These are phyloP conservation scores for Pseudochaenichthys georgianus DNA, from an alignment of 2,797 vertebrate genomes.

Conservation along the genomic window DNA sequence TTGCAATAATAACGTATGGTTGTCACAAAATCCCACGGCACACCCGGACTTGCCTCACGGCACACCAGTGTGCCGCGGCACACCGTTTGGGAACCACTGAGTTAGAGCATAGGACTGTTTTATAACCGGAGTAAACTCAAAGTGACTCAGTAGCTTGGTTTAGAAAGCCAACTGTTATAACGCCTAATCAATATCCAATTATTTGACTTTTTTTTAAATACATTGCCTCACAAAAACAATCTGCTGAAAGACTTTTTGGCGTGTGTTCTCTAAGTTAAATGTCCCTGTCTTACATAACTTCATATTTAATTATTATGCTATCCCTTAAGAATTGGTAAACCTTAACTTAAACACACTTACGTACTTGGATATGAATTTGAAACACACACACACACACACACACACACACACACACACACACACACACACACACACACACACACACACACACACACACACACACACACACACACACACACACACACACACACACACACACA, in stretches of 20 bases:
- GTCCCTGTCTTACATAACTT: neutral
- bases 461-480: neutral
- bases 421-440: neutral
- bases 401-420: too few relatives aligned
- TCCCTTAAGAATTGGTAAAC: conserved; percentile 1
- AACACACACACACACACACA: neutral
- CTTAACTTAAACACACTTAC: neutral
- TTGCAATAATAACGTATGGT: too few relatives aligned
- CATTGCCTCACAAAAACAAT: neutral
- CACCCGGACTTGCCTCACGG: too few relatives aligned
- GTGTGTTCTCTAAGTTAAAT: neutral
- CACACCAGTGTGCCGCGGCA: too few relatives aligned
- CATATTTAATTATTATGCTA: neutral
- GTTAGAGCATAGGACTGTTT: neutral
- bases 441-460: neutral
- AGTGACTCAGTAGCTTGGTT: neutral
- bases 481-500: too few relatives aligned
- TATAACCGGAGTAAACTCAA: neutral
- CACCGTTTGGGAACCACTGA: too few relatives aligned
- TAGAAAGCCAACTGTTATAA: neutral
- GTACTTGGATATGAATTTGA: conserved; percentile 7
- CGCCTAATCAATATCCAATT: neutral
- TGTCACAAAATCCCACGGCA: too few relatives aligned
- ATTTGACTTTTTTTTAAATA: neutral
- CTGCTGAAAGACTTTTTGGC: neutral